Conservation (phyloP, 2,797 vertebrate species). For the Leontocebus nigricollis region DNA sequence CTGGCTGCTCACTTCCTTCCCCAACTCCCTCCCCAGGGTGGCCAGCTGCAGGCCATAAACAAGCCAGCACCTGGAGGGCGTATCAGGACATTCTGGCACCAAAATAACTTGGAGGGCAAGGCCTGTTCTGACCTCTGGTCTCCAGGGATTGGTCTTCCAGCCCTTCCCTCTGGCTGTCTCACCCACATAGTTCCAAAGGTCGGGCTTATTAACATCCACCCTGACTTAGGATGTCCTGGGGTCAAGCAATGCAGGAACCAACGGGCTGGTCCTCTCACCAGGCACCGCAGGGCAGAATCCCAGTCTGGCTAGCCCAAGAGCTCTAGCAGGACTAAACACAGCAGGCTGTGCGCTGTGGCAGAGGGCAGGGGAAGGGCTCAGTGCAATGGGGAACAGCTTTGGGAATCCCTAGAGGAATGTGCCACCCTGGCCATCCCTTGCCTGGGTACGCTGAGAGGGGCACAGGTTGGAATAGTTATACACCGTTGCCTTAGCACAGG, state of each 20-base stretch:
- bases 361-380: background rate
- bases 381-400: background rate
- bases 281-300: background rate
- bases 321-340: background rate
- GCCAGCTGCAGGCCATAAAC: slow-evolving; percentile 38
- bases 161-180: background rate
- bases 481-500: background rate
- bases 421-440: background rate
- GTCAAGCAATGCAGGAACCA: slow-evolving; percentile 49
- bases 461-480: fast-evolving
- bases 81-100: background rate
- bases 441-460: background rate
- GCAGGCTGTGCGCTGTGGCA: background rate
- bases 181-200: slow-evolving; percentile 44
- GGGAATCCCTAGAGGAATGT: background rate
- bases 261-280: background rate
- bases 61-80: slow-evolving; percentile 39
- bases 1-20: slow-evolving; percentile 38
- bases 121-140: slow-evolving; percentile 23
- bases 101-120: slow-evolving; percentile 34
- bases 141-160: background rate
- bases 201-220: background rate
- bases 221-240: slow-evolving; percentile 66
- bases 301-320: background rate
- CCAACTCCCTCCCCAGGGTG: background rate